Base-by-base conservation (phyloP, 2,888 invertebrate genomes). In the Drosophila vallismaia region DNA sequence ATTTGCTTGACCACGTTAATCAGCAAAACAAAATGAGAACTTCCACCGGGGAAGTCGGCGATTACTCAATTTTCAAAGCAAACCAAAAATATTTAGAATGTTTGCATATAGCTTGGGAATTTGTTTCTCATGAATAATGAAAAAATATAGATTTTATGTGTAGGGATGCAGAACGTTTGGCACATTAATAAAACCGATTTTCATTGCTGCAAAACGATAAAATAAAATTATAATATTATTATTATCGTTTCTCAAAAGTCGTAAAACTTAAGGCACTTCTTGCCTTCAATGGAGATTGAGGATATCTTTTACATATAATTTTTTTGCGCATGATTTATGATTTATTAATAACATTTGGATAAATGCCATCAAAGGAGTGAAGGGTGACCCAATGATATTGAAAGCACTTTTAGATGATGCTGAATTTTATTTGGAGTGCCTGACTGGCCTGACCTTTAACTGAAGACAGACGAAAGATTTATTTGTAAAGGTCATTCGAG, bases 1-100 rank as follows among this genome's bases (percentile, higher is more conserved):
- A 80, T 77, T 79, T 68, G 53, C 76, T 71, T 72, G 87, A 71
- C 81, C 85, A 87, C 57, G 76, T 74, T 82, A 87, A 87, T 69
- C 76, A 67, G 85, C 79, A 8, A 36, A 49, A 24, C 70, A 29
- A 46, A 72, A 29, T 40, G 49, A 57, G 44, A 71, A 52, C 54
- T 62, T 48, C 54, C 63, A 71, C 12, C 40, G 9, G 53, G 57
- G 64, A 83, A 75, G 63, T 72, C 29, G 74, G 50, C 84, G 46
- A 80, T 83, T 83, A 86, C 33, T 12, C 51, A 51, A 60, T 51
- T 38, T 36, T n/a, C 9, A 55, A 69, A 53, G 12, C 6, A 24
- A 55, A 46, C 19, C 38, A n/a, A 29, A 59, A 59, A 68, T 26
- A 51, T 31, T 46, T 12, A 0, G 36, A 49, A 57, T 62, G 33